These are phyloP conservation scores for Enteromius trimaculatus DNA, from an alignment of 2,797 vertebrate genomes.

Conservation along the genomic window DNA sequence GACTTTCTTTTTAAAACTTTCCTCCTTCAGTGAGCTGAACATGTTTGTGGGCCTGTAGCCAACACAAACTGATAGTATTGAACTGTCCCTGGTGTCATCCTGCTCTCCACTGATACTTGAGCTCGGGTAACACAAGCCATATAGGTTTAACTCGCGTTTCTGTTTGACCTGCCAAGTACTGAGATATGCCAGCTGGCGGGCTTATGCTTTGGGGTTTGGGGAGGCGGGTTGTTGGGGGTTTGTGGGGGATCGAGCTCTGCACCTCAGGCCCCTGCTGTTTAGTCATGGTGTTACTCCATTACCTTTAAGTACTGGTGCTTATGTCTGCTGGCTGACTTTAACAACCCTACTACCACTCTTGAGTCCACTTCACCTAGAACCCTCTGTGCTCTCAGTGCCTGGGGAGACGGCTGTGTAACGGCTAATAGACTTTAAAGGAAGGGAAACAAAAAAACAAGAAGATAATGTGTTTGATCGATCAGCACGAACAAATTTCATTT, in stretches of 20 bases:
- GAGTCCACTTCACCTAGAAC: constrained; percentile 80
- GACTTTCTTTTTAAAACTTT: constrained; percentile 46
- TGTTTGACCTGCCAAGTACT: constrained; percentile 80
- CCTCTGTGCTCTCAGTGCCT: constrained; percentile 84
- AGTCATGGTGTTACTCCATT: constrained; percentile 79
- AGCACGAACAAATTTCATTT: constrained; percentile 99
- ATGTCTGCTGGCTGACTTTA: constrained; percentile 64
- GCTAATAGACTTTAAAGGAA: constrained; percentile 90
- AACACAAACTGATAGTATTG: constrained; percentile 72
- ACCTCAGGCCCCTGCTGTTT: constrained; percentile 73
- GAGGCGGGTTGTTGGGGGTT: constrained; percentile 56
- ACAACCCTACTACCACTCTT: constrained; percentile 60
- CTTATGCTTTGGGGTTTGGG: constrained; percentile 64
- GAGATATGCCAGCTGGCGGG: constrained; percentile 84
- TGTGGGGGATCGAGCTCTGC: constrained; percentile 69
- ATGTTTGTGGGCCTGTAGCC: constrained; percentile 70
- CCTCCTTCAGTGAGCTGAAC: constrained; percentile 60
- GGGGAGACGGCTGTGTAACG: constrained; percentile 88
- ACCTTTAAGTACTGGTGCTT: constrained; percentile 81
- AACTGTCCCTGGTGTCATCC: constrained; percentile 79
- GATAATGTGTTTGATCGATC: constrained; percentile 99
- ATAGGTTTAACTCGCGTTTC: constrained; percentile 85
- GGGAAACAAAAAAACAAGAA: constrained; percentile 68
- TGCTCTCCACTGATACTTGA: constrained; percentile 86
- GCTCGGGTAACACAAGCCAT: constrained; percentile 76